Conservation (phyloP, 1,140 invertebrate genomes). For the Brachionus manjavacas region DNA sequence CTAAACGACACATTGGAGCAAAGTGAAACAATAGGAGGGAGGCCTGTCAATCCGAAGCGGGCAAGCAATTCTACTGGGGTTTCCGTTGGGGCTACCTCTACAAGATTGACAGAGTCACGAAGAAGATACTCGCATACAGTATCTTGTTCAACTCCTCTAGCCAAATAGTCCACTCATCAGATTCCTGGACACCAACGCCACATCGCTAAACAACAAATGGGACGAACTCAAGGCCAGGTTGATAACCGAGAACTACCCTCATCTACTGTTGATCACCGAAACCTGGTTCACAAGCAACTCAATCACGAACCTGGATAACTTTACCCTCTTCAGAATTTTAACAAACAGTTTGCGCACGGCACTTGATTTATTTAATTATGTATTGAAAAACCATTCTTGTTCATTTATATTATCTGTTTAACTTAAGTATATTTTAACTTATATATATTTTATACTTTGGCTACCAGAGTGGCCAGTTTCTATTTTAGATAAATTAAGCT, state of each 20-base stretch:
- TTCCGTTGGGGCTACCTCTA: background rate
- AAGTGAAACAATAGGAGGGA: background rate
- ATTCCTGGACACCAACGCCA: background rate
- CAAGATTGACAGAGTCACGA: background rate
- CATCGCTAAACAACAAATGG: slow-evolving; percentile 7
- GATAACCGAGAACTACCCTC: too few species aligned
- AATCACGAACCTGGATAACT: background rate
- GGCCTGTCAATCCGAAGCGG: background rate
- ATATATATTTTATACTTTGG: too few species aligned
- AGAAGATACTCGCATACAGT: background rate
- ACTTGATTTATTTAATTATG: too few species aligned
- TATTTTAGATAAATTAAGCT: too few species aligned
- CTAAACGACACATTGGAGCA: background rate
- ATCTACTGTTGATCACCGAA: too few species aligned
- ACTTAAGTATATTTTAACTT: too few species aligned
- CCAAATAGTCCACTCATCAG: background rate
- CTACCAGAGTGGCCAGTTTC: too few species aligned
- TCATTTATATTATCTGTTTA: too few species aligned
- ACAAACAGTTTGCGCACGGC: too few species aligned
- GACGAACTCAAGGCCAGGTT: background rate
- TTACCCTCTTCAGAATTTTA: background rate
- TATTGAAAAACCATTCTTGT: too few species aligned
- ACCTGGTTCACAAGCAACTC: too few species aligned
- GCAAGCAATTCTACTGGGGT: background rate
- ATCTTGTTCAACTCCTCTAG: background rate